Conservation (phyloP, 1,140 invertebrate species). For the Zaprionus vittiger region DNA sequence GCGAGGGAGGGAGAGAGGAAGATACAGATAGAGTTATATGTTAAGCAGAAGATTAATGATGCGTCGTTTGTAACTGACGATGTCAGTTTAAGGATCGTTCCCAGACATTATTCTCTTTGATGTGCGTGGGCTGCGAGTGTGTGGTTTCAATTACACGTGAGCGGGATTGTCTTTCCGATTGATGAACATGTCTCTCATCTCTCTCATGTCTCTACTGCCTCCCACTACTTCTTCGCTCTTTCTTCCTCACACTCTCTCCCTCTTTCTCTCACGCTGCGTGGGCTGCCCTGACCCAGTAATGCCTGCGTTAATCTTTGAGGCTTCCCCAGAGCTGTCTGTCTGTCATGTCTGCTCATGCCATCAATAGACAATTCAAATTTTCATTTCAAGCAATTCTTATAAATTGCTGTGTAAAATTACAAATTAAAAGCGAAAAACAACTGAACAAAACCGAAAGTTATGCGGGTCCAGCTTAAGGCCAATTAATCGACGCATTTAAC, state of each 20-base stretch:
- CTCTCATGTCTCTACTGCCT: neutral
- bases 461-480: slow-evolving; percentile 60
- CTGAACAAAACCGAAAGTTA: slow-evolving; percentile 42
- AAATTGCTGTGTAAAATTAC: slow-evolving; percentile 78
- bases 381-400: slow-evolving; percentile 8
- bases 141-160: neutral
- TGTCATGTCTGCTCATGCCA: slow-evolving; percentile 68
- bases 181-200: slow-evolving; percentile 55
- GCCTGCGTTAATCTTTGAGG: slow-evolving; percentile 40
- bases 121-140: slow-evolving; percentile 54
- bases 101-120: slow-evolving; percentile 48
- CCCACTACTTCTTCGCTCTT: neutral
- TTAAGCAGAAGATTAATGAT: slow-evolving; percentile 56
- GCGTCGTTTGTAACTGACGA: slow-evolving; percentile 52
- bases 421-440: slow-evolving; percentile 61
- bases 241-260: neutral
- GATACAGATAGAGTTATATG: neutral
- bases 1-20: neutral
- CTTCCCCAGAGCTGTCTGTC: slow-evolving; percentile 14
- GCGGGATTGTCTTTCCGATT: slow-evolving; percentile 55
- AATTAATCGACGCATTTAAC: slow-evolving; percentile 80
- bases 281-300: slow-evolving; percentile 62
- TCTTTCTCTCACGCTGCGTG: slow-evolving; percentile 27
- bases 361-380: slow-evolving; percentile 73
- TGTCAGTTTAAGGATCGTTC: slow-evolving; percentile 64